Percentiles rank a stretch among this genome's conserved stretches.
phyloP scores from a whole-genome alignment of 2,797 vertebrate genomes.

The Rhabdophis nuchalis region DNA sequence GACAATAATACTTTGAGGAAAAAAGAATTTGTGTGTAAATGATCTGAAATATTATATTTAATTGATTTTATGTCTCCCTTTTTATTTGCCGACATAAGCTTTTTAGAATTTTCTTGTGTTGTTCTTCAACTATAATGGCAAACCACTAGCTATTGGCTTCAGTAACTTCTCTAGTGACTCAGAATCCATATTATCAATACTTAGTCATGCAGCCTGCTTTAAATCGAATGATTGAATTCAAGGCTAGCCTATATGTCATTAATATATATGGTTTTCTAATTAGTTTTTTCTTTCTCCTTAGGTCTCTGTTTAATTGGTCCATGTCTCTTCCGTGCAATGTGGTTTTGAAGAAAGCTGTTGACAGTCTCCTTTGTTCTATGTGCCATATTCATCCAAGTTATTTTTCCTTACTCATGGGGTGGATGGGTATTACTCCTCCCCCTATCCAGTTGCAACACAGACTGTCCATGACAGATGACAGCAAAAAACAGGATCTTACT shows the following conservation, averaged over 20 bases:
- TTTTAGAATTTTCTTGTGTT: background rate
- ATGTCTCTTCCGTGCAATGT: conserved; percentile 95
- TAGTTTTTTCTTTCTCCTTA: conserved; percentile 57
- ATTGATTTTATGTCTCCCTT: background rate
- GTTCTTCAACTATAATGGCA: background rate
- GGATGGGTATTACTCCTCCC: conserved; percentile 90
- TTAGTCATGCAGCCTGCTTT: too few relatives aligned
- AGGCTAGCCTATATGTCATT: background rate
- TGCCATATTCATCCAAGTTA: conserved; percentile 98
- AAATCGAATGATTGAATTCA: background rate
- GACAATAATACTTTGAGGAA: background rate
- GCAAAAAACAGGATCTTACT: conserved; percentile 91
- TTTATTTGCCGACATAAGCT: background rate
- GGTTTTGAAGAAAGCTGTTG: conserved; percentile 97
- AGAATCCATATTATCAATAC: background rate
- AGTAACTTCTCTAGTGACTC: background rate
- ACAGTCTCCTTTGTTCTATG: conserved; percentile 96
- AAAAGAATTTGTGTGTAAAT: background rate
- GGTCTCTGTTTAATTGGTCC: conserved; percentile 94
- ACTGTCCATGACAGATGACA: conserved; percentile 94
- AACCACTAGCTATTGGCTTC: background rate
- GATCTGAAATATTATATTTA: background rate
- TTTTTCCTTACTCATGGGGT: conserved; percentile 96
- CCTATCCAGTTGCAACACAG: conserved; percentile 83
- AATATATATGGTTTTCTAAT: background rate